These are phyloP conservation scores for Champsocephalus gunnari DNA, from an alignment of 2,797 vertebrate species.

Conservation along the genomic window DNA sequence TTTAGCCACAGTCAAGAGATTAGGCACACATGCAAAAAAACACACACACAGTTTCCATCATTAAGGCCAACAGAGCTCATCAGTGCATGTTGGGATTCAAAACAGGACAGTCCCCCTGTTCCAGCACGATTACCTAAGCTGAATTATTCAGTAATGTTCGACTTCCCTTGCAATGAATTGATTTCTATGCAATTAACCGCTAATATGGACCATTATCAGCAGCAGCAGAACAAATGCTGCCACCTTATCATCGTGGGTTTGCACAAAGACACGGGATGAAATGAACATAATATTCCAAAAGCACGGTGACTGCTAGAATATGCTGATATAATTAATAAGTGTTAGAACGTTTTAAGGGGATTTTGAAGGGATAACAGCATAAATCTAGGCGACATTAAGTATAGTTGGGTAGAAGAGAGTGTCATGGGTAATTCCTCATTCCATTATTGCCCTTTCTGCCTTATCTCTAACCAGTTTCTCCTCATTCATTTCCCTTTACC, in stretches of 20 bases:
- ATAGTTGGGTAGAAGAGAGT: conserved; percentile 9
- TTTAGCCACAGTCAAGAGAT: conserved; percentile 18
- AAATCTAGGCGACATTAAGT: conserved; percentile 14
- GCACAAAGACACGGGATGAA: conserved; percentile 11
- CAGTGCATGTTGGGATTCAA: conserved; percentile 42
- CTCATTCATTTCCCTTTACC: not conserved
- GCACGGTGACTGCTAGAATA: not conserved
- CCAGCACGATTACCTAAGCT: conserved; percentile 10
- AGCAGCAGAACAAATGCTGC: conserved; percentile 12
- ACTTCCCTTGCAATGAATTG: conserved; percentile 30
- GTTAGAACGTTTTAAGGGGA: conserved; percentile 11
- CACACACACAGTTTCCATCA: conserved; percentile 34
- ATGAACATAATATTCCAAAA: conserved; percentile 35
- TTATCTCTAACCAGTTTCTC: conserved; percentile 14
- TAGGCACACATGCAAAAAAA: not conserved
- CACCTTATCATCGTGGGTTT: conserved; percentile 24
- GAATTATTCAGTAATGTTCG: not conserved
- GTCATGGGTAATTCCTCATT: not conserved
- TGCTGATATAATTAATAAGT: conserved; percentile 19
- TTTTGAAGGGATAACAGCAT: conserved; percentile 8
- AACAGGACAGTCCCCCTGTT: conserved; percentile 9
- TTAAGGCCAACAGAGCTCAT: conserved; percentile 54
- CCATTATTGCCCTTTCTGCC: conserved; percentile 14
- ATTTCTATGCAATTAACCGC: conserved; percentile 30
- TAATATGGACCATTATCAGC: conserved; percentile 22